phyloP scores from a whole-genome alignment of 2,888 invertebrate genomes.

The Ophion ventricosus region DNA sequence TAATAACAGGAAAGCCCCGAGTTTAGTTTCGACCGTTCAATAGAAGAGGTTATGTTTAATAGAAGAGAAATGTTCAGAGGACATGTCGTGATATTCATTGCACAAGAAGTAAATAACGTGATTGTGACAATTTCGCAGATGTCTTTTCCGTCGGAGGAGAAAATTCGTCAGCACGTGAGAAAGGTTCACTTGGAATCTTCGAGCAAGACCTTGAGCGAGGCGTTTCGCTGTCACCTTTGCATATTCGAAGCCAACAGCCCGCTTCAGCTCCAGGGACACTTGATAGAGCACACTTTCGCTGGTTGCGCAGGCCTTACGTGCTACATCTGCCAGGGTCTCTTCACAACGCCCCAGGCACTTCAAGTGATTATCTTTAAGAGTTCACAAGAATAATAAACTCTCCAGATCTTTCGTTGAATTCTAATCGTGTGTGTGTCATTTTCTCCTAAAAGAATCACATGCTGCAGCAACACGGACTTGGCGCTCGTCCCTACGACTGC shows the following conservation, averaged over 20 bases:
- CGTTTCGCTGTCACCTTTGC: constrained; percentile 89
- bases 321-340: constrained; percentile 94
- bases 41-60: too few species aligned
- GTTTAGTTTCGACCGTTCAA: too few species aligned
- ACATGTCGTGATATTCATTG: background rate
- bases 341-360: constrained; percentile 92
- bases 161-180: constrained; percentile 86
- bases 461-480: constrained; percentile 90
- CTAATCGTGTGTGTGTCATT: background rate
- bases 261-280: constrained; percentile 92
- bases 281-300: constrained; percentile 96
- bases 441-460: constrained; percentile 87
- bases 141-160: constrained; percentile 86
- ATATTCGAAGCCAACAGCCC: constrained; percentile 91
- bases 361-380: constrained; percentile 71
- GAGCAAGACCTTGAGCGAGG: constrained; percentile 72
- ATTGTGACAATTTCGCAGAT: constrained; percentile 76
- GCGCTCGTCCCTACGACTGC: constrained; percentile 94
- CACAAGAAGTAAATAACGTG: background rate
- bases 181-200: constrained; percentile 75
- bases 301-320: constrained; percentile 93
- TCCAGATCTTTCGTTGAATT: background rate
- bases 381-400: background rate
- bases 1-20: too few species aligned
- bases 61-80: too few species aligned